Base-by-base conservation (phyloP, 2,888 invertebrate genomes). In the Eupsilia transversa region DNA sequence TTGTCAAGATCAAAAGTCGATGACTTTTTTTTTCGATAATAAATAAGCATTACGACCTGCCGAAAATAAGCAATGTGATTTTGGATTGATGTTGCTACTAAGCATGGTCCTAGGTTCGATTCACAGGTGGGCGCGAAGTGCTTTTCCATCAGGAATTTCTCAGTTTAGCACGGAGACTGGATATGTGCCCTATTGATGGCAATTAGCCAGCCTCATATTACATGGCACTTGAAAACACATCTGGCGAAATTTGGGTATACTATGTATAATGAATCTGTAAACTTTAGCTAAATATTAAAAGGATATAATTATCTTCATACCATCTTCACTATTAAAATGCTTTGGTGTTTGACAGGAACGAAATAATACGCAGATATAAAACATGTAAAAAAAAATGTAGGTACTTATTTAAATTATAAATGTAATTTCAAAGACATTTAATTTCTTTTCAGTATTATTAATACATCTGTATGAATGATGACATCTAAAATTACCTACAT, bases 1-100 rank as follows among this genome's bases (percentile, higher is more conserved):
- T 4, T 56, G 4, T 43, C 43, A 79, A 49, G 33, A 49, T 14
- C 46, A 76, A 49, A 41, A n/a, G 76, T 49, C 38, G 30, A 38
- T 46, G 43, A 4, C 23, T 33, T 30, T 52, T 33, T 41, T 30
- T 30, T 30, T 30, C 5, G 6, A 23, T 56, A 33, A 33, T 23
- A 17, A 52, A 2, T 14, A 23, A 30, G 30, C 3, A 20, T 20
- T 20, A 27, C 20, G 41, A 5, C 20, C 3, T 23, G 9, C 14
- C 9, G 5, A 52, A 64, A 64, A 30, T 30, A 30, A 46, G 5
- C 3, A 3, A 41, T 0, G 30, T 23, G 4, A 23, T 49, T 14
- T 14, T 3, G 2, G 9, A 20, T 12, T 27, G 6, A 20, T 27
- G 12, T 41, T 27, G 41, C 10, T 41, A 20, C 12, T 63, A 10